Evolutionary conservation across 1,140 invertebrate species (phyloP), one percentile per base, ranked within the genome.

Genomic region (Bombus huntii): DNA sequence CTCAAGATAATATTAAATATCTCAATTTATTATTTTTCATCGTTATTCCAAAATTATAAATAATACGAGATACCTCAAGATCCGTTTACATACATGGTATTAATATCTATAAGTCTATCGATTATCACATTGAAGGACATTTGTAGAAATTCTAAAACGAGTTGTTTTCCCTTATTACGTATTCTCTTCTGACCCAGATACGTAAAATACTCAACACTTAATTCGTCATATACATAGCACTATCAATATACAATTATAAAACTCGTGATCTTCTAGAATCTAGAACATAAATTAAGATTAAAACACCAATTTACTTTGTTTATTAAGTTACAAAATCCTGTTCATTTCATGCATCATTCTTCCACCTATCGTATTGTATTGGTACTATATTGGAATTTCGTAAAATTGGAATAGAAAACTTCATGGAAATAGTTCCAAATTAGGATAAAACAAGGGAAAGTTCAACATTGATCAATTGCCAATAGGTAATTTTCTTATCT

Each of bases 231-330:
- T n/a, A 53, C 18, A 53, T 53, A 53, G 1, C 18, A 22, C 6
- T 53, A 53, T 22, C 47, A 53, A 53, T 53, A 53, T 22, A 22
- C 47, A 53, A 22, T 53, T 53, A 53, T 2, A 18, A 75, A 75
- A 59, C 31, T 25, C 25, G 18, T 13, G 34, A 18, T 47, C 13
- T 3, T 22, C 42, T n/a, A 3, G 72, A 12, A 10, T 42, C 12
- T 37, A 42, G 10, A 28, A 62, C 3, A 28, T 25, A 28, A 34
- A 13, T 8, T n/a, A 18, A n/a, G 13, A 6, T 31, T 25, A 12
- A 62, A n/a, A 22, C 10, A 18, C n/a, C 57, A 42, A 78, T 65
- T 78, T 65, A n/a, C 15, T 31, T 78, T 78, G 28, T 78, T 44
- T 31, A 15, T 25, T 31, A 31, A 22, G 22, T 53, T 28, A 4